phyloP scores from a whole-genome alignment of 2,888 invertebrate species.

The Idaea dimidiata region DNA sequence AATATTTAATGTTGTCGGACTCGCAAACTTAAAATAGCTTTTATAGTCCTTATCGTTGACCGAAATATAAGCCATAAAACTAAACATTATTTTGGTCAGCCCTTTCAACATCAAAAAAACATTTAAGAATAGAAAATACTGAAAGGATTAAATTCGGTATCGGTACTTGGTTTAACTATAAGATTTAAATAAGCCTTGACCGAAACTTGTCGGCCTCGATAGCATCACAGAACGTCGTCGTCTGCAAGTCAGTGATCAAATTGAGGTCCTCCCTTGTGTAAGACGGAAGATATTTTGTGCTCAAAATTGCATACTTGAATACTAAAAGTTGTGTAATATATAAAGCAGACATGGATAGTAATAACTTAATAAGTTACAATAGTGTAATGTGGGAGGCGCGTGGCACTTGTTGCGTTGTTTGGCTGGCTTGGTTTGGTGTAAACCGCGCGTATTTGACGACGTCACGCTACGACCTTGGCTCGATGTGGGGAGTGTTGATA shows the following conservation, averaged over 20 bases:
- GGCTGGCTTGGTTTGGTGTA: conserved; percentile 50
- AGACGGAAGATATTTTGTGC: background rate
- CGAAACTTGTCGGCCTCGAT: conserved; percentile 22
- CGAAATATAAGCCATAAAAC: too few relatives aligned
- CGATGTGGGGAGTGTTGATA: conserved; percentile 52
- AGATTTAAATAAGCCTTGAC: conserved; percentile 16
- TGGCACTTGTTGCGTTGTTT: conserved; percentile 78
- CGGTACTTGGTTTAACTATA: background rate
- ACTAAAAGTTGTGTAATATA: background rate
- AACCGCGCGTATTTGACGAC: conserved; percentile 61
- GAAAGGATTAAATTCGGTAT: background rate
- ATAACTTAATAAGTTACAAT: background rate
- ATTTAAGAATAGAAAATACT: background rate
- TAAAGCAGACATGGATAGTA: conserved; percentile 1
- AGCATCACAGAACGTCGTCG: conserved; percentile 16
- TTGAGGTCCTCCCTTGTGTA: conserved; percentile 6
- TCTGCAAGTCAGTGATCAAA: conserved; percentile 12
- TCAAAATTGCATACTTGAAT: background rate
- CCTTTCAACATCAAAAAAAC: too few relatives aligned
- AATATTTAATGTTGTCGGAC: background rate
- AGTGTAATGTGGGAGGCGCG: conserved; percentile 42
- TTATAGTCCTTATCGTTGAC: background rate
- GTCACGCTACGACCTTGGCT: conserved; percentile 65
- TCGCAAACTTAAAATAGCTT: background rate
- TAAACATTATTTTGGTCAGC: too few relatives aligned